Evolutionary conservation across 2,797 vertebrate genomes (phyloP).

Genomic region (Microhierax caerulescens): DNA sequence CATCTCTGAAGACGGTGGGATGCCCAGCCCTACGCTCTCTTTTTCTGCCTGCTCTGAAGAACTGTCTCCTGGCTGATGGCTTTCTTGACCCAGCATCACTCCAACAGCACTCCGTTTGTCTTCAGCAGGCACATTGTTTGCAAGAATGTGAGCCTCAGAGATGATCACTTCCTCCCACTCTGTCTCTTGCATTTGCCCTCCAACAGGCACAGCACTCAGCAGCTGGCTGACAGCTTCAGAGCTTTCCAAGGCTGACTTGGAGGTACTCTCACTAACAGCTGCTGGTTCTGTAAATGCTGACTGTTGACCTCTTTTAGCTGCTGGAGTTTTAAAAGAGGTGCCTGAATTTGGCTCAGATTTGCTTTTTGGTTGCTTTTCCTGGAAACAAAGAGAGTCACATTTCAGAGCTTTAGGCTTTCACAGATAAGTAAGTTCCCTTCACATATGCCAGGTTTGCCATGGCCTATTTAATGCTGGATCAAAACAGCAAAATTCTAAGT

Average conservation of each 20-base stretch:
- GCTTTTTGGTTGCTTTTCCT: slow-evolving; percentile 80
- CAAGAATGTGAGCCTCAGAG: slow-evolving; percentile 74
- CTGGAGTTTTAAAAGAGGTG: slow-evolving; percentile 55
- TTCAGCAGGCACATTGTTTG: slow-evolving; percentile 50
- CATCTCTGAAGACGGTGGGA: background rate
- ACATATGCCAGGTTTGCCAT: background rate
- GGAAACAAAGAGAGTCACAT: background rate
- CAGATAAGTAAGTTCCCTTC: background rate
- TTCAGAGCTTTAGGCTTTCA: background rate
- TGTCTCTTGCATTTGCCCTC: slow-evolving; percentile 55
- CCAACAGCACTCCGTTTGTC: background rate
- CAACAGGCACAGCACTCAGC: slow-evolving; percentile 63
- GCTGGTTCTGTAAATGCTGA: slow-evolving; percentile 10
- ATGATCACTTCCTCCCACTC: slow-evolving; percentile 80
- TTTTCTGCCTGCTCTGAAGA: slow-evolving; percentile 54
- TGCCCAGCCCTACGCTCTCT: slow-evolving; percentile 40
- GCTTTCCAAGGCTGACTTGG: slow-evolving; percentile 68
- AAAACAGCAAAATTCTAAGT: background rate
- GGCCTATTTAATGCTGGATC: background rate
- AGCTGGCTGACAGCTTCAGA: slow-evolving; percentile 81
- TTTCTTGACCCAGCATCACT: slow-evolving; percentile 35
- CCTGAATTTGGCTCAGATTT: slow-evolving; percentile 73
- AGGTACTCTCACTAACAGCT: slow-evolving; percentile 37
- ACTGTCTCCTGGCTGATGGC: slow-evolving; percentile 9
- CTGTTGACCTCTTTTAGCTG: slow-evolving; percentile 71